Evolutionary conservation across 2,797 vertebrate species (phyloP).

Genomic region (Parotocinclus haroldoi): DNA sequence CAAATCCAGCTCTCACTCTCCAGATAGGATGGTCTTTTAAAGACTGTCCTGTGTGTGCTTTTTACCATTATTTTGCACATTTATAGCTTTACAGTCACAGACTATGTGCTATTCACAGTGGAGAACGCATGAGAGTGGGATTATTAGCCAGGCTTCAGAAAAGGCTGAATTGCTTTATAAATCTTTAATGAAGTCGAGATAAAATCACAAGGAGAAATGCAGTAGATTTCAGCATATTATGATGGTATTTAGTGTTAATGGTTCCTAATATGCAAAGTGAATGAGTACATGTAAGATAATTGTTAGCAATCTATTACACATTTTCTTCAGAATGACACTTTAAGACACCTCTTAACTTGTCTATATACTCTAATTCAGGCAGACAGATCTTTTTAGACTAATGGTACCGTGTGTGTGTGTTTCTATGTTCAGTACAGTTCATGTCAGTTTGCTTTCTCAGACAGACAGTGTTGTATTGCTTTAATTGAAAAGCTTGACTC

Average conservation of each 20-base stretch:
- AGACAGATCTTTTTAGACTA: no score
- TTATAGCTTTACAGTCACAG: constrained; percentile 20
- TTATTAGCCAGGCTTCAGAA: constrained; percentile 15
- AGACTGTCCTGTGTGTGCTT: constrained; percentile 32
- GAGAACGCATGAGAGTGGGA: constrained; percentile 10
- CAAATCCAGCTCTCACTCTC: constrained; percentile 57
- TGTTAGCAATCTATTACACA: no score
- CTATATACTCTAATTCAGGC: no score
- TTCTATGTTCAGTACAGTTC: no score
- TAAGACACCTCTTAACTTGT: no score
- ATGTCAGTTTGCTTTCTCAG: no score
- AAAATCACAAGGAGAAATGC: not conserved
- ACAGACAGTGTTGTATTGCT: no score
- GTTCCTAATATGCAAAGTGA: no score
- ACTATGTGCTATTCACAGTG: constrained; percentile 2
- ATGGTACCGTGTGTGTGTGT: no score
- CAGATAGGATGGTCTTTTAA: constrained; percentile 58
- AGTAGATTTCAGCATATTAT: not conserved
- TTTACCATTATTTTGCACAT: constrained; percentile 13
- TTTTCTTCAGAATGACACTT: no score
- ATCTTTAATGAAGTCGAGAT: constrained; percentile 29
- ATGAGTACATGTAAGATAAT: no score
- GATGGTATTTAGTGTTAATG: not conserved
- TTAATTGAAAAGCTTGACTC: no score
- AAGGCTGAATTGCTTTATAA: constrained; percentile 17